These are phyloP conservation scores for Diuraphis noxia DNA, from an alignment of 1,140 invertebrate genomes.

Conservation along the genomic window DNA sequence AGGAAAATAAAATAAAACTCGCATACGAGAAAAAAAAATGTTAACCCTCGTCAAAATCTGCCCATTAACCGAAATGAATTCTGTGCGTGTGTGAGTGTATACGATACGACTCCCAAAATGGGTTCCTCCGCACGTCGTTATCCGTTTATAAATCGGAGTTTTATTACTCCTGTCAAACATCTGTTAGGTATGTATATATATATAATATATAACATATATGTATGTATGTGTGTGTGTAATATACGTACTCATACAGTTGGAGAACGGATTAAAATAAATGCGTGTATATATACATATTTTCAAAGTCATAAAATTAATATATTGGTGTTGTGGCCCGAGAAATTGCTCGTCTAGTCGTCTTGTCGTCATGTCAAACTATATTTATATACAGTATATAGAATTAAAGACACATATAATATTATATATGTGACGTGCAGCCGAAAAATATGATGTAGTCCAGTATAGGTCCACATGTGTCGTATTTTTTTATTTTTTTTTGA, in stretches of 20 bases:
- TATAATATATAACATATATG: not conserved
- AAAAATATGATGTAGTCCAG: not conserved
- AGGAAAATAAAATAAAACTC: not conserved
- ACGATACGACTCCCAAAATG: conserved; percentile 32
- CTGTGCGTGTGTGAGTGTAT: not conserved
- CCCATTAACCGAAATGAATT: conserved; percentile 31
- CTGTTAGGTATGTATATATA: conserved; percentile 2
- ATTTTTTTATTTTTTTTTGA: not conserved
- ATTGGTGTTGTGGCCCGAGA: not conserved
- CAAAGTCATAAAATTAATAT: conserved; percentile 31
- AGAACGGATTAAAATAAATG: conserved; percentile 32
- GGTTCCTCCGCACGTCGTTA: conserved; percentile 35
- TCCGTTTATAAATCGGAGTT: conserved; percentile 51
- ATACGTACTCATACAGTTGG: not conserved
- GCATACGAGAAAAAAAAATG: not conserved
- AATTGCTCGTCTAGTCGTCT: conserved; percentile 4
- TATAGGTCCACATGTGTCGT: not conserved
- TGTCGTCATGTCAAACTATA: not conserved
- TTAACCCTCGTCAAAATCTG: conserved; percentile 32
- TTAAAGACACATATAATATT: conserved; percentile 3
- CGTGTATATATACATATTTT: not conserved
- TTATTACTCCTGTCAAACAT: conserved; percentile 49
- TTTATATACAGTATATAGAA: not conserved
- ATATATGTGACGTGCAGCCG: not conserved
- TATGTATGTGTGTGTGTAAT: too few species aligned